Conservation (phyloP, 2,113 vertebrate species). For the Sorex araneus region DNA sequence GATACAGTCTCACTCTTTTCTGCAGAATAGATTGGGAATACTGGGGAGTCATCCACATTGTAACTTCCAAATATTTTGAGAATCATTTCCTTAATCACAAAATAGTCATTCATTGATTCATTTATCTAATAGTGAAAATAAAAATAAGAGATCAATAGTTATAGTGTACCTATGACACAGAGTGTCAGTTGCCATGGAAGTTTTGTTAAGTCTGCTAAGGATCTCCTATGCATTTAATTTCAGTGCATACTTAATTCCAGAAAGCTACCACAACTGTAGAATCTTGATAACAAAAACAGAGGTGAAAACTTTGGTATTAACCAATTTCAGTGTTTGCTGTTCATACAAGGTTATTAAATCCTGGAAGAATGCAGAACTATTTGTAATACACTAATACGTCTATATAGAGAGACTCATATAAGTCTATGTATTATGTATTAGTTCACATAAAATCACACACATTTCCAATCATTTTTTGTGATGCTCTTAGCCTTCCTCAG, state of each 20-base stretch:
- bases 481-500: neutral
- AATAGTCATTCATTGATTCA: neutral
- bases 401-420: neutral
- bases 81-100: neutral
- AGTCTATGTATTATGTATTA: neutral
- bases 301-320: slow-evolving; percentile 10
- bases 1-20: neutral
- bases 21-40: neutral
- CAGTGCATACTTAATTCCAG: neutral
- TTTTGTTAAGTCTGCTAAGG: neutral
- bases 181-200: neutral
- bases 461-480: slow-evolving; percentile 4
- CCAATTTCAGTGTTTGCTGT: neutral
- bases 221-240: neutral
- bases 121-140: neutral
- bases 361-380: slow-evolving; percentile 32
- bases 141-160: neutral
- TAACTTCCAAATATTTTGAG: neutral
- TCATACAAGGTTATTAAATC: neutral
- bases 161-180: neutral
- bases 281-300: slow-evolving; percentile 1
- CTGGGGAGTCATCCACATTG: neutral
- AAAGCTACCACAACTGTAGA: slow-evolving; percentile 16
- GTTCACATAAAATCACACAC: neutral
- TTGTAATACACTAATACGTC: neutral